Base-by-base conservation (phyloP, 2,888 invertebrate species). In the Lochmaea capreae region DNA sequence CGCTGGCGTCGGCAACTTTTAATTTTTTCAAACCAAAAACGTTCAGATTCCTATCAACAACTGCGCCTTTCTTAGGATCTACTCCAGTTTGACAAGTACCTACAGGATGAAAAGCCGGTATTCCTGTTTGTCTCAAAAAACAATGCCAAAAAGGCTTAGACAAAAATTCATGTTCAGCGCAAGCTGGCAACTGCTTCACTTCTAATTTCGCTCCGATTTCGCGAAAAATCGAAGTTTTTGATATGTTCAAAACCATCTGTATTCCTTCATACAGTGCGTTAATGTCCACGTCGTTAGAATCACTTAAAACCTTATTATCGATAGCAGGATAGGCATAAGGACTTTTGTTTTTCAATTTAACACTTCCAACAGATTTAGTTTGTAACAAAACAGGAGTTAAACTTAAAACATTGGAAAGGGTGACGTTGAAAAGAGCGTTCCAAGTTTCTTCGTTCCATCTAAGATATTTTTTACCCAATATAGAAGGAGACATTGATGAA, bases 61-160 rank as follows among this genome's bases (percentile, higher is more conserved):
- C 91, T 0, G 92, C 90, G 0, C 85, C 88, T 0, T 89, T 88
- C 80, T 92, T 91, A 0, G 84, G 86, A 5, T 84, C 84, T 0
- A 91, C 90, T 0, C 93, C 93, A 93, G 93, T 93, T 77, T 91
- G 91, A 79, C 91, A 91, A 0, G 93, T 92, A 4, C 91, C 91
- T 76, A 91, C 89, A 79, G 92, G 92, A 84, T 93, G 93, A 81
- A 92, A 92, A 6, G 68, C 69, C 1, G 71, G 58, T 52, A 67
- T 43, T 2, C 76, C 42, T 14, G 67, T 54, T 33, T 77, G 77
- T 49, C 74, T 67, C 39, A 77, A 67, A 18, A 62, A 74, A 67
- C 77, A 77, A 42, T 68, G 58, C 77, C 77, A 77, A 49, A 66
- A 77, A 9, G 71, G 14, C 63, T 75, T 76, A 1, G 76, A 76